Evolutionary conservation across 1,140 invertebrate species (phyloP).

Genomic region (Drosophila arizonae): DNA sequence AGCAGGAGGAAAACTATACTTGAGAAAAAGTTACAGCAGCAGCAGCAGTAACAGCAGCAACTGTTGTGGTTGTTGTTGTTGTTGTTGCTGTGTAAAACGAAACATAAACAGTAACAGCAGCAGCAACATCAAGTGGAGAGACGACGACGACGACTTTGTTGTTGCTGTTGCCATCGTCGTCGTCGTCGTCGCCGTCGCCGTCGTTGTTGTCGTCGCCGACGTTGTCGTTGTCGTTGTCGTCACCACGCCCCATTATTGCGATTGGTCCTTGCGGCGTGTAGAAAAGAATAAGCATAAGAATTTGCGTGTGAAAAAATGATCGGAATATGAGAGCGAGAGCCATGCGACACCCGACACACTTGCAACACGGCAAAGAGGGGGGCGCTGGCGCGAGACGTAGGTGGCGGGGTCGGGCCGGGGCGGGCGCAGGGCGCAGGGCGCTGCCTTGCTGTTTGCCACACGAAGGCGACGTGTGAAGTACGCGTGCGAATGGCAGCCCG

Average conservation of each 20-base stretch:
- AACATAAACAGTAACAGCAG: constrained; percentile 68
- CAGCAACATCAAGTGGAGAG: constrained; percentile 56
- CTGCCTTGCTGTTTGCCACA: not conserved
- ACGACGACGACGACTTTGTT: constrained; percentile 52
- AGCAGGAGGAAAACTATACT: constrained; percentile 55
- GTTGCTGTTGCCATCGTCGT: constrained; percentile 17
- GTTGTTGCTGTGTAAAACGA: constrained; percentile 68
- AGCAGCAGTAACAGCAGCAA: not conserved
- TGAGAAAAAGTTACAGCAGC: constrained; percentile 54
- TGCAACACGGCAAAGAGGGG: not conserved
- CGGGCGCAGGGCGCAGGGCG: not conserved
- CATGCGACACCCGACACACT: constrained; percentile 59
- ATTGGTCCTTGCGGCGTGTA: constrained; percentile 81
- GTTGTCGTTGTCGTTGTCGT: constrained; percentile 41
- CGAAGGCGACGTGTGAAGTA: constrained; percentile 62
- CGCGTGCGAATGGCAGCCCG: constrained; percentile 65
- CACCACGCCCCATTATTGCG: constrained; percentile 80
- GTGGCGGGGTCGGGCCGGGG: not conserved
- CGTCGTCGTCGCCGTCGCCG: constrained; percentile 18
- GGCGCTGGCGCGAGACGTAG: not conserved
- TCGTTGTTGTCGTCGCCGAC: constrained; percentile 21
- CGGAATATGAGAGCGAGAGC: constrained; percentile 66
- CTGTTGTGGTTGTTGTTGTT: constrained; percentile 19
- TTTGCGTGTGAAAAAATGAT: constrained; percentile 82
- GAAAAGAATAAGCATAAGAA: constrained; percentile 82